Base-by-base conservation (phyloP, 2,888 invertebrate species). In the Itoplectis maculator region DNA sequence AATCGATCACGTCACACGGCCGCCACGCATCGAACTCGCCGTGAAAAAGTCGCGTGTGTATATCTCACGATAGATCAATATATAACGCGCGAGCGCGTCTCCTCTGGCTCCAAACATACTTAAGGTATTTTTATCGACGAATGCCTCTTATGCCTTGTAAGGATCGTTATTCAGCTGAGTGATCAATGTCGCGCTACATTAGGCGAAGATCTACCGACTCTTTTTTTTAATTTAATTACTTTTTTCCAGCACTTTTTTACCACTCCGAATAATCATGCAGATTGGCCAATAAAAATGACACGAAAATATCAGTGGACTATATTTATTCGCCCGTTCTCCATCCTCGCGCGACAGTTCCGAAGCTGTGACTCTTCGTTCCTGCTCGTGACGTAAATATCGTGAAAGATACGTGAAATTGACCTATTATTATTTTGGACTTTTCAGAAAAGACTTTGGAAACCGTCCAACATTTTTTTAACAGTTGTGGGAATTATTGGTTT, bases 141-240 rank as follows among this genome's bases (percentile, higher is more conserved):
- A 59, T 70, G 70, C 35, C n/a, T 75, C 82, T 75, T 79, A 73
- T 49, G 79, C 82, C 82, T 49, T 82, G 65, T 82, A 82, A 68
- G 79, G 82, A 79, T 79, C 72, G 79, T 75, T 69, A 66, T 82
- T 82, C 42, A 59, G 72, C 42, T 59, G 59, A 42, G 13, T 45
- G 40, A 45, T 61, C 37, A 61, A 61, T 35, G 61, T 61, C 37
- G 35, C n/a, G 20, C 69, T 56, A n/a, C 40, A 40, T 69, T 47
- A 20, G 51, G 20, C 51, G n/a, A 51, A 35, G 20, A 40, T 51
- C 40, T 37, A 11, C 37, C 40, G 51, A 51, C 51, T 68, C 35
- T 15, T 51, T 13, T 35, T 35, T 35, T 59, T 35, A 9, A 20
- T 54, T 54, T 29, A 13, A 40, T 37, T 69, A 20, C n/a, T n/a